phyloP scores from a whole-genome alignment of 2,888 invertebrate genomes.

The Ommatoiulus sabulosus region DNA sequence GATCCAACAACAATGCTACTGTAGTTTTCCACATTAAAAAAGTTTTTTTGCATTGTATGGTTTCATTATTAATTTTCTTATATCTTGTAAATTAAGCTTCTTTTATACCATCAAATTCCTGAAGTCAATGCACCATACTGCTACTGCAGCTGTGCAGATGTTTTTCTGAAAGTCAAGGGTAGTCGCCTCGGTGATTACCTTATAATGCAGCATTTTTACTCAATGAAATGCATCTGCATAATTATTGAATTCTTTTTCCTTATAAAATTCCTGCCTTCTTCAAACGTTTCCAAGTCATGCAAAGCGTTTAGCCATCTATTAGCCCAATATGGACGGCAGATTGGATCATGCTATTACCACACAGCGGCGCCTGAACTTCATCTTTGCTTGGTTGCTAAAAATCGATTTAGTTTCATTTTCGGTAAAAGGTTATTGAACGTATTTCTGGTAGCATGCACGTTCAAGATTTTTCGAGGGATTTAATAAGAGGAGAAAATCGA shows the following conservation, averaged over 20 bases:
- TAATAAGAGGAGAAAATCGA: background rate
- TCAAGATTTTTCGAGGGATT: background rate
- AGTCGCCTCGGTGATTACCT: background rate
- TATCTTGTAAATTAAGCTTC: background rate
- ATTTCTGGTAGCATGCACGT: background rate
- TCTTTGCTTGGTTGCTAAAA: constrained; percentile 13
- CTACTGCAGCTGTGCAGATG: background rate
- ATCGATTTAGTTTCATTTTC: constrained; percentile 38
- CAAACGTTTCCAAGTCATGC: constrained; percentile 11
- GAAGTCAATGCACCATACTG: background rate
- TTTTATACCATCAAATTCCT: background rate
- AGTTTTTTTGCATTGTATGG: background rate
- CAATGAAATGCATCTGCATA: constrained; percentile 12
- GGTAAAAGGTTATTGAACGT: constrained; percentile 41
- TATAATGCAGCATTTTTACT: background rate
- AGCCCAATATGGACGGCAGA: background rate
- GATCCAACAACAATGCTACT: too few species aligned
- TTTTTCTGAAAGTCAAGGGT: constrained; percentile 21
- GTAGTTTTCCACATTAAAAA: background rate
- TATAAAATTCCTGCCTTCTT: background rate
- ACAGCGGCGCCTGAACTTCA: constrained; percentile 17
- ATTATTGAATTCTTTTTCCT: background rate
- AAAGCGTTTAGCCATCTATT: background rate
- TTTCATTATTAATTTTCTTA: background rate
- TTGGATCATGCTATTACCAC: background rate